Evolutionary conservation across 30 jellyfish, hydroid and myxozoan species (phyloP).

Genomic region (Clytia hemisphaerica): DNA sequence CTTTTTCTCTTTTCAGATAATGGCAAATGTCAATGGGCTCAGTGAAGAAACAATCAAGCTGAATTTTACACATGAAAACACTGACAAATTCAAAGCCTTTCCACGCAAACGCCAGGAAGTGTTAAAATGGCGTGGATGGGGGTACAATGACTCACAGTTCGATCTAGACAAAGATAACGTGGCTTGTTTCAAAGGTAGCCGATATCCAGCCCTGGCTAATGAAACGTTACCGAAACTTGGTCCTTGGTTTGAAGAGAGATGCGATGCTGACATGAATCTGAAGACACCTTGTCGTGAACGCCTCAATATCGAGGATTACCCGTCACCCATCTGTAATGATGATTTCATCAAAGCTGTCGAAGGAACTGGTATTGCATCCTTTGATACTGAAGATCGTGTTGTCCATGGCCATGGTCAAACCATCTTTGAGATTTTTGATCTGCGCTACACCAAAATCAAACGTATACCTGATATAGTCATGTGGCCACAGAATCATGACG

Average conservation of each 20-base stretch:
- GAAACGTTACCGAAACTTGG: constrained; percentile 76
- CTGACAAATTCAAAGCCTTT: constrained; percentile 45
- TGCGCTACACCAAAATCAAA: constrained; percentile 60
- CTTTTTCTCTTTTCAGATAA: neutral
- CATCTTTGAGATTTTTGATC: constrained; percentile 68
- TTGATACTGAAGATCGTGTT: constrained; percentile 73
- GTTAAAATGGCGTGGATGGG: constrained; percentile 94
- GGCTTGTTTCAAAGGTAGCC: constrained; percentile 58
- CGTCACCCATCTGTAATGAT: constrained; percentile 39
- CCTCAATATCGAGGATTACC: constrained; percentile 54
- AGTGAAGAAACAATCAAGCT: constrained; percentile 20
- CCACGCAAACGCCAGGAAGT: constrained; percentile 81
- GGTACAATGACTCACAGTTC: constrained; percentile 73
- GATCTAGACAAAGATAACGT: constrained; percentile 35
- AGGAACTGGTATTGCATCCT: constrained; percentile 34
- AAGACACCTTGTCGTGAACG: constrained; percentile 50
- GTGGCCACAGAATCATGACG: constrained; percentile 91
- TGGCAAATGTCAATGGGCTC: neutral
- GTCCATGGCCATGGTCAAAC: constrained; percentile 98
- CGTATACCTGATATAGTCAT: constrained; percentile 83
- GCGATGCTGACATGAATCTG: constrained; percentile 67
- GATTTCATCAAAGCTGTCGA: constrained; percentile 39
- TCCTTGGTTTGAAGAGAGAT: constrained; percentile 78
- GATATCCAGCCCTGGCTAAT: constrained; percentile 76
- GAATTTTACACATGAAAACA: constrained; percentile 27